Percentiles rank a stretch among this genome's conserved stretches.
Conservation (phyloP, 2,113 vertebrate genomes). For the Scortum barcoo region DNA sequence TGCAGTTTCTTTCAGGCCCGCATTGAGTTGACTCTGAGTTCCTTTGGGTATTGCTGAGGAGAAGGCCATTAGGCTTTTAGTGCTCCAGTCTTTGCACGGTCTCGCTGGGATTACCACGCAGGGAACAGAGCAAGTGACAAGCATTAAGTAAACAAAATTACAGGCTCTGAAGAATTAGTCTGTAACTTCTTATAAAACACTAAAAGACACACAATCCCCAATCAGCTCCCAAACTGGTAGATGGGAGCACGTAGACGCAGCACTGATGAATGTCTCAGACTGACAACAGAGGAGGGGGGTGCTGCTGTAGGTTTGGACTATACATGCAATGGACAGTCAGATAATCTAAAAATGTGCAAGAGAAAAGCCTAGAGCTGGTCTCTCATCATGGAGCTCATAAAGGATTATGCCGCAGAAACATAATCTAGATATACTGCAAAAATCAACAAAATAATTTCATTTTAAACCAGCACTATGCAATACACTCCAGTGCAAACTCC, state of each 20-base stretch:
- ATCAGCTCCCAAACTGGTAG: neutral
- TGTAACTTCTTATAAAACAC: constrained; percentile 26
- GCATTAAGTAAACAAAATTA: constrained; percentile 52
- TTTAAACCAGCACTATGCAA: neutral
- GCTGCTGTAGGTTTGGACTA: neutral
- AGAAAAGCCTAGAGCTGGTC: neutral
- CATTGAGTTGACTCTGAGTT: constrained; percentile 21
- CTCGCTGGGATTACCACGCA: constrained; percentile 57
- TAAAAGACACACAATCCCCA: constrained; percentile 1
- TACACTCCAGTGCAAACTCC: neutral
- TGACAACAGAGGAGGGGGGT: neutral
- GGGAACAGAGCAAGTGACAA: constrained; percentile 41
- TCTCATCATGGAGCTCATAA: neutral
- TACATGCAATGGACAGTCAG: neutral
- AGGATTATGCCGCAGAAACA: neutral
- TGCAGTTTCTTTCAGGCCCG: neutral
- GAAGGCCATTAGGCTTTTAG: constrained; percentile 56
- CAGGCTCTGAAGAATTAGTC: constrained; percentile 36
- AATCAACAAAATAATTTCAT: neutral
- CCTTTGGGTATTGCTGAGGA: constrained; percentile 43
- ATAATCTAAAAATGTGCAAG: neutral
- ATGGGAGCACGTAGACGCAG: neutral
- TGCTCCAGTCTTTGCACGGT: constrained; percentile 20
- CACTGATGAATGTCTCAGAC: neutral
- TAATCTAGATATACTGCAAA: neutral